Conservation (phyloP, 2,888 invertebrate species). For the Hyppa rectilinea region DNA sequence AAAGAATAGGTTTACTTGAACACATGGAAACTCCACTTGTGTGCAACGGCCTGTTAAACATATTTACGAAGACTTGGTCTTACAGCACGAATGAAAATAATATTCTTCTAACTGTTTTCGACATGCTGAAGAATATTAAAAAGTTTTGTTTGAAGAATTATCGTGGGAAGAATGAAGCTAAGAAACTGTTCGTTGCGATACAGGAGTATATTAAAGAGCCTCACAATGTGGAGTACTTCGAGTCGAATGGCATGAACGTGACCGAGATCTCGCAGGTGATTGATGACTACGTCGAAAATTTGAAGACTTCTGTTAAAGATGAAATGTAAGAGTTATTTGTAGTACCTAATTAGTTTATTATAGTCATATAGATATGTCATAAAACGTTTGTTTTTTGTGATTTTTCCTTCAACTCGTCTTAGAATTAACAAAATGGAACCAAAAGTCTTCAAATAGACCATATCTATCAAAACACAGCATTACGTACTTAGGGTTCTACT, state of each 20-base stretch:
- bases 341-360: constrained; percentile 20
- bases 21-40: constrained; percentile 74
- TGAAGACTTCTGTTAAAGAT: constrained; percentile 71
- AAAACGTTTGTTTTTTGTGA: constrained; percentile 11
- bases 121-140: constrained; percentile 76
- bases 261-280: constrained; percentile 69
- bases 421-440: neutral
- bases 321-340: constrained; percentile 73
- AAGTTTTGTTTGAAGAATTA: constrained; percentile 76
- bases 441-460: constrained; percentile 2
- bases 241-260: constrained; percentile 66
- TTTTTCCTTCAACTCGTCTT: neutral
- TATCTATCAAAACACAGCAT: constrained; percentile 12
- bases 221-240: constrained; percentile 64
- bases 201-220: constrained; percentile 69
- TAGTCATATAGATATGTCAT: neutral
- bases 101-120: constrained; percentile 71
- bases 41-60: constrained; percentile 80
- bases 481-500: constrained; percentile 36
- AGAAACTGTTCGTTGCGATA: constrained; percentile 71
- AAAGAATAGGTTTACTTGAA: constrained; percentile 82
- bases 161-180: constrained; percentile 71
- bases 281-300: constrained; percentile 72
- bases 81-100: constrained; percentile 68
- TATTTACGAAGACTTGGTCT: constrained; percentile 73